Conservation (phyloP, 1,140 invertebrate genomes). For the Vollenhovia emeryi region DNA sequence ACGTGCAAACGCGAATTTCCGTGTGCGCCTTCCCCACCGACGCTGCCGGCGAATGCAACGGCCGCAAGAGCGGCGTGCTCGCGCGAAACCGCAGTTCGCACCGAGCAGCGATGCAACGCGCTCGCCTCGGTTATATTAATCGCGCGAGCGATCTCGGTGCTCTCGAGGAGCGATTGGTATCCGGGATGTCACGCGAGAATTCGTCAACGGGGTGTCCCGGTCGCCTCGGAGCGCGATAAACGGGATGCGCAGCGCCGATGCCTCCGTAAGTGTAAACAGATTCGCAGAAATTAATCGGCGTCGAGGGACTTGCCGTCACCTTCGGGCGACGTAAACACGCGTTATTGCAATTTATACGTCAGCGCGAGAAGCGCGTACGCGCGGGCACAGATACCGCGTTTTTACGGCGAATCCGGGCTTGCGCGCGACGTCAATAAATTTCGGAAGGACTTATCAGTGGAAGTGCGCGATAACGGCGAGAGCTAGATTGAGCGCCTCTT, state of each 20-base stretch:
- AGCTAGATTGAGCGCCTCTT: slow-evolving; percentile 50
- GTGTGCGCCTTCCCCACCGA: slow-evolving; percentile 56
- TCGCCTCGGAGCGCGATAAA: not conserved
- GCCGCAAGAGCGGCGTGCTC: slow-evolving; percentile 15
- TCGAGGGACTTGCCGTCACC: not conserved
- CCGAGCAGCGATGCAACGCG: slow-evolving; percentile 65
- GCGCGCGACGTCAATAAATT: slow-evolving; percentile 63
- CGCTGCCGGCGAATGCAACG: slow-evolving; percentile 49
- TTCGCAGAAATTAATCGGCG: not conserved
- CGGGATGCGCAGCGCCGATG: not conserved
- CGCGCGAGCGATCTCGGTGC: slow-evolving; percentile 13
- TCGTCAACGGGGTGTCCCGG: not conserved
- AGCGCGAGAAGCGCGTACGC: not conserved
- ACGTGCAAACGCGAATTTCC: slow-evolving; percentile 49
- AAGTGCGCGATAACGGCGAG: slow-evolving; percentile 62
- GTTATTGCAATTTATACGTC: not conserved
- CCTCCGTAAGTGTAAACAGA: not conserved
- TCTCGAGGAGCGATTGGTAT: not conserved
- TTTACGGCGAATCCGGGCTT: not conserved
- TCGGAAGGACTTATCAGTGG: slow-evolving; percentile 64
- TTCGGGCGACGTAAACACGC: not conserved
- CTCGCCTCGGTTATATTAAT: slow-evolving; percentile 28
- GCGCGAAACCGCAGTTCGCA: slow-evolving; percentile 69
- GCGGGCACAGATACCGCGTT: not conserved
- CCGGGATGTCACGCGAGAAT: not conserved